Evolutionary conservation across 2,888 invertebrate species (phyloP).

Genomic region (Polia nebulosa): DNA sequence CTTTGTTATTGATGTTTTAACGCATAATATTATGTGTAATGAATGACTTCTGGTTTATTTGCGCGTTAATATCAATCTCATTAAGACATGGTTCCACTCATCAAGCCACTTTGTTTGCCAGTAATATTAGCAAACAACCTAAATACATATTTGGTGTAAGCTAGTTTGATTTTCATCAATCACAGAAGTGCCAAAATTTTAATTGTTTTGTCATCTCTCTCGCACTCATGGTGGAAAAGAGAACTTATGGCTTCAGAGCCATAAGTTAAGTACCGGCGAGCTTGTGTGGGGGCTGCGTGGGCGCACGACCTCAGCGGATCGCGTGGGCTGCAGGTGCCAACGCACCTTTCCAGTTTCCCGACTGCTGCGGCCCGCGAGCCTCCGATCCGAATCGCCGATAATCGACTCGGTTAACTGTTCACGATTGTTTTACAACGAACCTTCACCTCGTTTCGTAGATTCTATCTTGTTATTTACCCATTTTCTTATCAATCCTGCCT

Average conservation of each 20-base stretch:
- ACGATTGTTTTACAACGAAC: conserved; percentile 69
- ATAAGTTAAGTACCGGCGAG: conserved; percentile 59
- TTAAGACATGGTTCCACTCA: background rate
- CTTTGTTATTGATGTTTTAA: background rate
- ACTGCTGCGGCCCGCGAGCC: conserved; percentile 62
- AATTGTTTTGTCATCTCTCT: conserved; percentile 60
- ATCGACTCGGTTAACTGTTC: conserved; percentile 70
- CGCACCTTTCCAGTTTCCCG: conserved; percentile 86
- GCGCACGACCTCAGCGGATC: conserved; percentile 81
- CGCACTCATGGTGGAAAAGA: conserved; percentile 42
- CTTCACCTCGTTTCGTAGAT: conserved; percentile 70
- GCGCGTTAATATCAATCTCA: background rate
- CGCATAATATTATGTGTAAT: background rate
- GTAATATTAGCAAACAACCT: conserved; percentile 22
- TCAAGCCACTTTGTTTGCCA: conserved; percentile 2
- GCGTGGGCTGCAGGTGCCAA: conserved; percentile 89
- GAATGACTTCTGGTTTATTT: background rate
- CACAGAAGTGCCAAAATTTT: conserved; percentile 60
- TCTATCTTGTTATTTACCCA: conserved; percentile 61
- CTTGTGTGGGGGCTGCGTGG: conserved; percentile 75
- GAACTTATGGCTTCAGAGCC: conserved; percentile 38
- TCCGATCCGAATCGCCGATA: conserved; percentile 71
- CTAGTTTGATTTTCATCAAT: conserved; percentile 52
- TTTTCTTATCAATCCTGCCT: conserved; percentile 57
- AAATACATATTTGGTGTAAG: conserved; percentile 40